phyloP scores from a whole-genome alignment of 1,140 invertebrate species.

The Neuroterus valhalla region DNA sequence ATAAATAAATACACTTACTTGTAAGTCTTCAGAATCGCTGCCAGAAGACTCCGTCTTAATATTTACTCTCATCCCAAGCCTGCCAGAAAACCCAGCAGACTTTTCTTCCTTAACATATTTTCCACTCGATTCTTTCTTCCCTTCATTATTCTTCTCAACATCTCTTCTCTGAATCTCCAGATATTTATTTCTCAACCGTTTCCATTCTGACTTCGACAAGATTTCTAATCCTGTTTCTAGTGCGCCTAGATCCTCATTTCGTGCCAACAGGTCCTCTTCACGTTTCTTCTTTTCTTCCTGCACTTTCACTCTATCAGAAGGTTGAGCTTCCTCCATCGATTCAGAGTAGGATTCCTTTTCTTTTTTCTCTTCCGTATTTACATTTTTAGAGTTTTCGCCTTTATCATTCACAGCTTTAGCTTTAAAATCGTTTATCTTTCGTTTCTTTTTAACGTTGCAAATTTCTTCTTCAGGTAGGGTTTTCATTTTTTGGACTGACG shows the following conservation, averaged over 20 bases:
- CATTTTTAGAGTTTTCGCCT: constrained; percentile 33
- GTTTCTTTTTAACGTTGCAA: constrained; percentile 11
- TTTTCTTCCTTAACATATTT: constrained; percentile 50
- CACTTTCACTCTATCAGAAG: no score
- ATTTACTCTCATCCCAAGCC: constrained; percentile 81
- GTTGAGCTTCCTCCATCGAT: no score
- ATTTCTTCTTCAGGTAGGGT: constrained; percentile 38
- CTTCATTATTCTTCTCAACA: constrained; percentile 55
- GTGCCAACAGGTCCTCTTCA: no score
- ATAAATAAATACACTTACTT: constrained; percentile 70
- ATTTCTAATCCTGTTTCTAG: constrained; percentile 77
- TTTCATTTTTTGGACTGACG: constrained; percentile 1
- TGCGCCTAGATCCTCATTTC: no score
- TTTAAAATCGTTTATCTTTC: no score
- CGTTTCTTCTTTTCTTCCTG: no score
- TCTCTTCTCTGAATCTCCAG: constrained; percentile 83
- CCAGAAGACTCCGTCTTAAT: constrained; percentile 78
- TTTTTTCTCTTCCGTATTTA: constrained; percentile 35
- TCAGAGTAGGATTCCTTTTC: constrained; percentile 48
- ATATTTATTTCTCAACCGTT: constrained; percentile 78
- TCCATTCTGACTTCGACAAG: constrained; percentile 86
- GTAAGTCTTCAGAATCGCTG: constrained; percentile 79
- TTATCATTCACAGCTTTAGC: not conserved
- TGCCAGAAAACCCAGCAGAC: constrained; percentile 68
- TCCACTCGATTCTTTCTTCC: constrained; percentile 57